phyloP scores from a whole-genome alignment of 2,113 vertebrate genomes.

The Plestiodon gilberti region DNA sequence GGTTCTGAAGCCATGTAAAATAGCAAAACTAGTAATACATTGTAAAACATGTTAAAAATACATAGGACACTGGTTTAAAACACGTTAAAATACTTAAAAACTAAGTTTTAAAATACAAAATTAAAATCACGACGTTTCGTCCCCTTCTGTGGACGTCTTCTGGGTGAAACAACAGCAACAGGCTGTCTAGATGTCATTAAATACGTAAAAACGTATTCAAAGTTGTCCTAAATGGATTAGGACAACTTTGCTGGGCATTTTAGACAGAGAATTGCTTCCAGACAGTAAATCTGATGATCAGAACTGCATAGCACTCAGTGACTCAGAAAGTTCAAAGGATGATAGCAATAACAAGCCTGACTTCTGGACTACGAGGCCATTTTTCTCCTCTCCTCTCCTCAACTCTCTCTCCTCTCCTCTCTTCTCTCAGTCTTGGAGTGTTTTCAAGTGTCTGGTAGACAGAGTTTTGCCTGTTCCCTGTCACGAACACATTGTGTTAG shows the following conservation, averaged over 20 bases:
- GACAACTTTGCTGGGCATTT: conserved; percentile 51
- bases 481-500: conserved; percentile 16
- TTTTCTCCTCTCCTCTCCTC: neutral
- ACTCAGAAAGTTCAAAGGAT: conserved; percentile 40
- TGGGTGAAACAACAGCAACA: too few species aligned
- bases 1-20: too few species aligned
- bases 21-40: too few species aligned
- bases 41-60: too few species aligned
- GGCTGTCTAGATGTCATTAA: too few species aligned
- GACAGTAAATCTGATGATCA: conserved; percentile 63
- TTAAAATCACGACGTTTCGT: too few species aligned
- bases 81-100: too few species aligned
- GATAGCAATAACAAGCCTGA: neutral
- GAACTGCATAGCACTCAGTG: rapidly evolving
- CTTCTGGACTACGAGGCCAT: neutral
- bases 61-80: too few species aligned
- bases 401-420: neutral
- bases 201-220: too few species aligned
- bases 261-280: conserved; percentile 22
- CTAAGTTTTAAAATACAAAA: too few species aligned
- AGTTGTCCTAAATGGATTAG: too few species aligned
- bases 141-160: too few species aligned
- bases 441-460: neutral
- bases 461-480: conserved; percentile 1
- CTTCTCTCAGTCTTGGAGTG: neutral